phyloP scores from a whole-genome alignment of 2,888 invertebrate genomes.

The Epinotia ramella region DNA sequence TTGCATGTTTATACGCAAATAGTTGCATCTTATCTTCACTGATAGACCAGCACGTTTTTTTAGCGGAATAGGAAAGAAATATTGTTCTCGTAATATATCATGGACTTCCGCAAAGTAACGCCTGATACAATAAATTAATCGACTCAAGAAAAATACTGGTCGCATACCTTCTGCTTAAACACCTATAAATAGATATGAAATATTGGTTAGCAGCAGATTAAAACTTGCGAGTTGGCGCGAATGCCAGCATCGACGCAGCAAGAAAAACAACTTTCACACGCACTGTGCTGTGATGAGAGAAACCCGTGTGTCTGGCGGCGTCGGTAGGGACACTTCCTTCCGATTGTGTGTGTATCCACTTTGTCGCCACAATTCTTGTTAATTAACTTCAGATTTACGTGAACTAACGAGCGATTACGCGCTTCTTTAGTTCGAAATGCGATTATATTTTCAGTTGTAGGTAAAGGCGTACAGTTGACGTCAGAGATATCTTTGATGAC shows the following conservation, averaged over 20 bases:
- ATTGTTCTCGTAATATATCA: too few relatives aligned
- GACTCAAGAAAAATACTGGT: background rate
- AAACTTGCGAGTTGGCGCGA: slow-evolving; percentile 48
- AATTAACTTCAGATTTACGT: slow-evolving; percentile 7
- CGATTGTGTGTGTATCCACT: slow-evolving; percentile 51
- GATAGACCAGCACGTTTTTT: too few relatives aligned
- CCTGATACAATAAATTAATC: too few relatives aligned
- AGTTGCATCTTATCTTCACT: too few relatives aligned
- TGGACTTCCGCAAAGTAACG: too few relatives aligned
- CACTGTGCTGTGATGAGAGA: slow-evolving; percentile 58
- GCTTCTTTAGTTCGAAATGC: background rate
- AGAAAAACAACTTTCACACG: slow-evolving; percentile 81
- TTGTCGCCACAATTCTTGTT: slow-evolving; percentile 15
- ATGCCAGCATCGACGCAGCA: slow-evolving; percentile 57
- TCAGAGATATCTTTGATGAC: too few relatives aligned
- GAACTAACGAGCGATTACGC: background rate
- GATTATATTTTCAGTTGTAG: background rate
- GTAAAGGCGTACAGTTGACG: background rate
- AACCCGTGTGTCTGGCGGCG: slow-evolving; percentile 58
- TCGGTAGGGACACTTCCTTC: slow-evolving; percentile 65
- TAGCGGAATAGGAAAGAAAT: too few relatives aligned
- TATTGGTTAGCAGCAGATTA: slow-evolving; percentile 27
- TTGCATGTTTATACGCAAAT: too few relatives aligned
- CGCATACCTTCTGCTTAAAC: background rate
- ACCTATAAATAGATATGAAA: slow-evolving; percentile 33